Percentiles rank a stretch among this genome's conserved stretches.
Conservation (phyloP, 2,113 vertebrate species). For the Alectura lathami region DNA sequence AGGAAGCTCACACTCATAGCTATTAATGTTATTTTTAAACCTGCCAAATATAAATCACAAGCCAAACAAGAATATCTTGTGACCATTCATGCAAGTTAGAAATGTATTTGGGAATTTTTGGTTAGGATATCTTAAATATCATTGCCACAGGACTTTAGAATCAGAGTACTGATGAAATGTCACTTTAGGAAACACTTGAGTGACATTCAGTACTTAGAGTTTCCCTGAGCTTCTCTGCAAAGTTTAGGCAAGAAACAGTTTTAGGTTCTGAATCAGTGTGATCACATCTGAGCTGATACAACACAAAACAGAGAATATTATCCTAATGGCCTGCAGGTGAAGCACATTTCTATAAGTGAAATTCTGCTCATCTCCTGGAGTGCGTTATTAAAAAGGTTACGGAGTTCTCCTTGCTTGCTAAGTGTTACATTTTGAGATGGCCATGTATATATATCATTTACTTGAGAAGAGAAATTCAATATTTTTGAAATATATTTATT, state of each 20-base stretch:
- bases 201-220: background rate
- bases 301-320: background rate
- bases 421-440: background rate
- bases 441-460: background rate
- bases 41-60: conserved; percentile 41
- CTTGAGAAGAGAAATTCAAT: background rate
- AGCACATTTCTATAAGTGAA: background rate
- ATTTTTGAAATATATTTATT: background rate
- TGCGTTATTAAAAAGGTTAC: background rate
- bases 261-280: background rate
- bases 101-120: conserved; percentile 10
- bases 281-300: background rate
- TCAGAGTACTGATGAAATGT: background rate
- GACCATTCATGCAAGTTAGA: background rate
- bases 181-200: background rate
- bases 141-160: background rate
- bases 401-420: background rate
- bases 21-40: conserved; percentile 44
- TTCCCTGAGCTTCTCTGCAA: background rate
- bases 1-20: background rate
- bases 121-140: background rate
- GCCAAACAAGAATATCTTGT: conserved; percentile 26
- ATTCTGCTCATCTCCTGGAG: background rate
- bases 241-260: background rate
- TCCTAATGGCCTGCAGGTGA: background rate